Evolutionary conservation across 2,888 invertebrate genomes (phyloP), one percentile per base, ranked within the genome.

Genomic region (Eupithecia insigniata): DNA sequence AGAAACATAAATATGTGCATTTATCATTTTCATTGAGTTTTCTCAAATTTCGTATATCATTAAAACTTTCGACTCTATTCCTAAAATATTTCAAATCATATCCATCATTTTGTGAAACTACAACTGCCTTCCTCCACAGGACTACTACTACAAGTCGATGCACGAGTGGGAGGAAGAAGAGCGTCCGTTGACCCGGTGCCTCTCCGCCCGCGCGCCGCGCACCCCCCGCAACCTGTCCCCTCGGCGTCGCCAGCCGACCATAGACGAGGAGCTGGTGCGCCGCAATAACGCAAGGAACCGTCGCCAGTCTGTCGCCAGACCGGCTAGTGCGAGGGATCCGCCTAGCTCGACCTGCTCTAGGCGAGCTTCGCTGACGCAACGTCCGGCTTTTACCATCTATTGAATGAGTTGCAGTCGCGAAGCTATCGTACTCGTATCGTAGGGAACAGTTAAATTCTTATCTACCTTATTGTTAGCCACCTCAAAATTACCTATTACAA

Each of bases 301-400:
- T 1, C 89, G 91, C 12, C 83, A 87, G 32, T 89, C 92, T 0
- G 82, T 85, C 36, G 86, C 85, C 0, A 82, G 92, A 36, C 91
- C 92, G 0, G 83, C 85, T 36, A 92, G 88, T 74, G 92, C 92
- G 0, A 87, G 93, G 34, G 92, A 89, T 2, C 87, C 89, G 1
- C 87, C 88, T 0, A 84, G 88, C 30, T 87, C 91, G 0, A 84
- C 86, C 0, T 89, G 88, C 76, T 89, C 91, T 0, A 82, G 93
- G 32, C 89, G 92, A 67, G 84, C 90, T 1, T 88, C 92, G 1
- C 81, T 93, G 61, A 85, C 90, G n/a, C 91, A 90, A 70, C 88
- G 94, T 30, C 94, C 94, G 0, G 93, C 94, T 18, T 94, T 94
- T 75, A 89, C 92, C 28, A 84, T 94, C 69, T 94, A 94, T 43